phyloP scores from a whole-genome alignment of 2,888 invertebrate genomes.

The Plutella xylostella region DNA sequence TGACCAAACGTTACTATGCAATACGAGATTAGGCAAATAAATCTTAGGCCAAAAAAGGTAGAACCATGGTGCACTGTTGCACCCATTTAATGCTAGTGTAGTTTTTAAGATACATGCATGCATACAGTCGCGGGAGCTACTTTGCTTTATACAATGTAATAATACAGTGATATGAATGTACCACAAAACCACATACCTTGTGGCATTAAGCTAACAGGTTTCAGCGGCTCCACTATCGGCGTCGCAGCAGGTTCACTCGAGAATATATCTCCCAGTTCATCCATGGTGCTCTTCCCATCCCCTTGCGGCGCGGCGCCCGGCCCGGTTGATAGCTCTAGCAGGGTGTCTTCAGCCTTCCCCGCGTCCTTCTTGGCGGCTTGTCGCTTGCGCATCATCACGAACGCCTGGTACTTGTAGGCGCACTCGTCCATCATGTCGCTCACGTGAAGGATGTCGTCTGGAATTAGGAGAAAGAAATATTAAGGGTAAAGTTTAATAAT shows the following conservation, averaged over 20 bases:
- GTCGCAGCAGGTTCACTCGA: slow-evolving; percentile 34
- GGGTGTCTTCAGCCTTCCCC: slow-evolving; percentile 26
- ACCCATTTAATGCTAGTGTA: too few relatives aligned
- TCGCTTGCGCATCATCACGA: slow-evolving; percentile 39
- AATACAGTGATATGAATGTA: too few relatives aligned
- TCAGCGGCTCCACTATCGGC: slow-evolving; percentile 43
- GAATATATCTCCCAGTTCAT: slow-evolving; percentile 59
- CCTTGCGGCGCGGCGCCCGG: slow-evolving; percentile 28
- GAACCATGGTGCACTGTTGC: too few relatives aligned
- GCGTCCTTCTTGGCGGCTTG: slow-evolving; percentile 14
- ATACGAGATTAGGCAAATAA: too few relatives aligned
- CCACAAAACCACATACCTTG: too few relatives aligned
- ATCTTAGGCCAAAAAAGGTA: too few relatives aligned
- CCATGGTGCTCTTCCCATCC: slow-evolving; percentile 30
- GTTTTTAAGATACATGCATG: too few relatives aligned
- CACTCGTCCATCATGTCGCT: slow-evolving; percentile 83
- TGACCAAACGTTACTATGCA: too few relatives aligned
- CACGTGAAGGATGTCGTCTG: slow-evolving; percentile 84
- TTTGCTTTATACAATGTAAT: too few relatives aligned
- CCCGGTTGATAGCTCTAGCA: slow-evolving; percentile 52
- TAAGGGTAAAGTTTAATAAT: too few relatives aligned
- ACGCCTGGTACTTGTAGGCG: slow-evolving; percentile 76
- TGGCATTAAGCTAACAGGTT: slow-evolving; percentile 47
- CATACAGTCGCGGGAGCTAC: too few relatives aligned
- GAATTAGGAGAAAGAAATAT: slow-evolving; percentile 19